Evolutionary conservation across 2,797 vertebrate genomes (phyloP).

Genomic region (Adrianichthys oophorus): DNA sequence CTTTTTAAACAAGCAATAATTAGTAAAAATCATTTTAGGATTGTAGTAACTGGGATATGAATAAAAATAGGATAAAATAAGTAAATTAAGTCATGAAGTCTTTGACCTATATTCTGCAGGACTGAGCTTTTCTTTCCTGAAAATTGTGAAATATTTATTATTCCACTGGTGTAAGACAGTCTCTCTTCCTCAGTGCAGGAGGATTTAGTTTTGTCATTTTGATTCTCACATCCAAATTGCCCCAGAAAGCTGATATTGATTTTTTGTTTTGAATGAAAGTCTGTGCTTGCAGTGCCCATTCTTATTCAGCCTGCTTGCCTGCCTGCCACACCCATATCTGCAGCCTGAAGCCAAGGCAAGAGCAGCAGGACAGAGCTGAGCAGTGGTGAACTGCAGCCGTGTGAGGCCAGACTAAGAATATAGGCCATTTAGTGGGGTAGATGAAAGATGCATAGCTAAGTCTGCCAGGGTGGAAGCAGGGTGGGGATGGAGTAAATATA

Average conservation of each 20-base stretch:
- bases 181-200: conserved; percentile 7
- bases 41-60: conserved; percentile 25
- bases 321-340: conserved; percentile 59
- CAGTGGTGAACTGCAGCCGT: conserved; percentile 46
- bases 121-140: conserved; percentile 25
- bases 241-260: conserved; percentile 30
- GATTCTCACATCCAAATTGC: conserved; percentile 20
- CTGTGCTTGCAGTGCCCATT: conserved; percentile 42
- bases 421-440: conserved; percentile 65
- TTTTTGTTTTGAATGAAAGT: conserved; percentile 40
- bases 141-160: conserved; percentile 56
- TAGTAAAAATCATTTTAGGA: conserved; percentile 55
- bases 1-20: conserved; percentile 53
- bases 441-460: conserved; percentile 68
- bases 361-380: conserved; percentile 36
- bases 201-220: conserved; percentile 41
- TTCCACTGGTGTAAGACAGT: background rate
- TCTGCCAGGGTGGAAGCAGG: conserved; percentile 49
- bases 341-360: conserved; percentile 43
- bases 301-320: conserved; percentile 33
- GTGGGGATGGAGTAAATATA: conserved; percentile 67
- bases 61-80: conserved; percentile 37
- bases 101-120: conserved; percentile 67
- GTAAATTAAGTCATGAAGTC: conserved; percentile 66
- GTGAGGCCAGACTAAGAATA: conserved; percentile 62